Conservation (phyloP, 2,797 vertebrate species). For the Tiaroga cobitis region DNA sequence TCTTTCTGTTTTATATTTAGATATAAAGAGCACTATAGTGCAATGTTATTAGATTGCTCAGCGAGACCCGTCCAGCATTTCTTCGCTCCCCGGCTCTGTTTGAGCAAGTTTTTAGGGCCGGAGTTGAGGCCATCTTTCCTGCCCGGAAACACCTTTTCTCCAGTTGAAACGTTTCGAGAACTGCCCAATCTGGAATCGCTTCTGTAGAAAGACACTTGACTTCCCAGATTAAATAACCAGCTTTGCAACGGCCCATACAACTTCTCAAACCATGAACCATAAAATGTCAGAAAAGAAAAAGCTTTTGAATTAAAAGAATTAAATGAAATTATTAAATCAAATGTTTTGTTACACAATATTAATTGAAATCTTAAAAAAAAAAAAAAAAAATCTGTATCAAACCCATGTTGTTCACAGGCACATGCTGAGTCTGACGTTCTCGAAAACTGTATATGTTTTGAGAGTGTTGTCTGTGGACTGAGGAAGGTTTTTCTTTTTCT, state of each 20-base stretch:
- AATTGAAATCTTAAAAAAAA: no score
- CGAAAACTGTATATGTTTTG: background rate
- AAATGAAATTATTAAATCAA: no score
- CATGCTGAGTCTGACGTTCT: background rate
- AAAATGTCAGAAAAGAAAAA: background rate
- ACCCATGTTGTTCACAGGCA: background rate
- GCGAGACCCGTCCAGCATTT: background rate
- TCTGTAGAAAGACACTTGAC: background rate
- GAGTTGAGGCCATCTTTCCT: no score
- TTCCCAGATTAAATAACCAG: background rate
- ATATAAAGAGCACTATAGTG: background rate
- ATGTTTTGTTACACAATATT: no score
- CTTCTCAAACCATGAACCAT: background rate
- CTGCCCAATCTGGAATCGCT: background rate
- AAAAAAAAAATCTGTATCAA: background rate
- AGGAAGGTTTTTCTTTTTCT: background rate
- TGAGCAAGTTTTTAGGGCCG: background rate
- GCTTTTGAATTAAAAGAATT: no score
- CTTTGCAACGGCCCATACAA: background rate
- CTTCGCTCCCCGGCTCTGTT: background rate
- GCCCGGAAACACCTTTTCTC: no score
- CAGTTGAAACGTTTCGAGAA: no score
- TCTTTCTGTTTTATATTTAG: background rate
- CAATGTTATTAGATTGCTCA: background rate
- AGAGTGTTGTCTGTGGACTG: slow-evolving; percentile 63